phyloP scores from a whole-genome alignment of 2,797 vertebrate genomes.

The Hyperoplus lanceolatus region DNA sequence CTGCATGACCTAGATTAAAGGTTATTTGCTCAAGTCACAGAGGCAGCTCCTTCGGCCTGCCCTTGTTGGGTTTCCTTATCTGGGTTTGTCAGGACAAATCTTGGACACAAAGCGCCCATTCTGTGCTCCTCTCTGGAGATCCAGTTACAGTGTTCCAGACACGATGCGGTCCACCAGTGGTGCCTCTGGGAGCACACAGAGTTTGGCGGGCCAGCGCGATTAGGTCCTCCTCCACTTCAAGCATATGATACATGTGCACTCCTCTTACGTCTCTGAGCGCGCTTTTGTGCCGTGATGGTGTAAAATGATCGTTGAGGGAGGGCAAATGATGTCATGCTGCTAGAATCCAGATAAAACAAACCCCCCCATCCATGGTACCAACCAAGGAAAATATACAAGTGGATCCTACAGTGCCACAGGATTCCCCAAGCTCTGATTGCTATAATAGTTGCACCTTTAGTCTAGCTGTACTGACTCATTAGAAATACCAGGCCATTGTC shows the following conservation, averaged over 20 bases:
- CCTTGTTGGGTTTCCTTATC: slow-evolving; percentile 83
- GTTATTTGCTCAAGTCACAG: slow-evolving; percentile 74
- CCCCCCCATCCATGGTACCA: slow-evolving; percentile 11
- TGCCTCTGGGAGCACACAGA: slow-evolving; percentile 68
- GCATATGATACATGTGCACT: slow-evolving; percentile 74
- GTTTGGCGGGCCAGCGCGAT: slow-evolving; percentile 58
- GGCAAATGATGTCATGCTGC: slow-evolving; percentile 76
- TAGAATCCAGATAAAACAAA: slow-evolving; percentile 64
- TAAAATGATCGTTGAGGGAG: slow-evolving; percentile 59
- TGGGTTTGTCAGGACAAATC: slow-evolving; percentile 82
- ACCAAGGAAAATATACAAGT: slow-evolving; percentile 48
- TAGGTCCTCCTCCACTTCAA: slow-evolving; percentile 69
- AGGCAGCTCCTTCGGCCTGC: slow-evolving; percentile 70
- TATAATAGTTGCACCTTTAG: slow-evolving; percentile 21
- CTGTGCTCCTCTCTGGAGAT: slow-evolving; percentile 84
- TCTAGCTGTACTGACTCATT: slow-evolving; percentile 17
- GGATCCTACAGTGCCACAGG: slow-evolving; percentile 34
- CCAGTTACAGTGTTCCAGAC: slow-evolving; percentile 84
- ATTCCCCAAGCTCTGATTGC: slow-evolving; percentile 42
- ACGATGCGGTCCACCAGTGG: slow-evolving; percentile 67
- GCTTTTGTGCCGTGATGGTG: slow-evolving; percentile 63
- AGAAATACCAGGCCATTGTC: slow-evolving; percentile 2
- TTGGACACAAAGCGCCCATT: slow-evolving; percentile 85
- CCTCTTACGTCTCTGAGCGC: slow-evolving; percentile 59
- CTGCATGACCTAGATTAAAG: slow-evolving; percentile 73